Evolutionary conservation across 2,797 vertebrate species (phyloP), one percentile per base, ranked within the genome.

Genomic region (Hyperoplus immaculatus): DNA sequence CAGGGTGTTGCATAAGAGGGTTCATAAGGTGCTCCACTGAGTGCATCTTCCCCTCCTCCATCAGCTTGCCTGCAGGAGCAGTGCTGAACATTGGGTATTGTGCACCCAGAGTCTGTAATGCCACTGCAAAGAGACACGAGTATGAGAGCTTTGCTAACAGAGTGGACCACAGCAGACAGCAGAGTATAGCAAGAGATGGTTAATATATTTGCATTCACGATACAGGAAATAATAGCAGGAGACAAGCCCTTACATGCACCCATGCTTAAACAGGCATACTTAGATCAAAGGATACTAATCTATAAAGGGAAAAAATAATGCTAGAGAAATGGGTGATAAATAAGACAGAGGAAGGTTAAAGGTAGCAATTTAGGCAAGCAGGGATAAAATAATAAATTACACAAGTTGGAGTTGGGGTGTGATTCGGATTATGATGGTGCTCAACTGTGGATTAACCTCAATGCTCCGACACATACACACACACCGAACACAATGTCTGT

Each of bases 1-100:
- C 98, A 10, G 93, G 21, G 56, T 97, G 97, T 80, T 98, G 98
- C 76, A 99, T 95, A 0, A 99, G 95, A 50, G 97, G 98, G 90
- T 97, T 98, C 64, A 99, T 96, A 79, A 99, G 96, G 89, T 99
- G 98, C 89, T 99, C 98, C 54, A 99, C 92, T 0, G 96, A 18
- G 55, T 99, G 98, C 81, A 99, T 94, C 93, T 99, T 99, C 21
- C 97, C 97, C 0, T 99, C 98, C 90, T 99, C 98, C 68, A 99
- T 96, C 86, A 99, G 92, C 87, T 99, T 99, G 83, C 96, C 95
- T 2, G 96, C 86, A 0, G 97, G 95, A 3, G 96, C 93, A 0
- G 97, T 84, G 78, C 97, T 97, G 87, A 99, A 99, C 93, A 99
- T 87, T 75, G 97, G 97, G 93, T 99, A 99, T 92, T 99, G 98